phyloP scores from a whole-genome alignment of 2,113 vertebrate genomes.

The Epinephelus fuscoguttatus region DNA sequence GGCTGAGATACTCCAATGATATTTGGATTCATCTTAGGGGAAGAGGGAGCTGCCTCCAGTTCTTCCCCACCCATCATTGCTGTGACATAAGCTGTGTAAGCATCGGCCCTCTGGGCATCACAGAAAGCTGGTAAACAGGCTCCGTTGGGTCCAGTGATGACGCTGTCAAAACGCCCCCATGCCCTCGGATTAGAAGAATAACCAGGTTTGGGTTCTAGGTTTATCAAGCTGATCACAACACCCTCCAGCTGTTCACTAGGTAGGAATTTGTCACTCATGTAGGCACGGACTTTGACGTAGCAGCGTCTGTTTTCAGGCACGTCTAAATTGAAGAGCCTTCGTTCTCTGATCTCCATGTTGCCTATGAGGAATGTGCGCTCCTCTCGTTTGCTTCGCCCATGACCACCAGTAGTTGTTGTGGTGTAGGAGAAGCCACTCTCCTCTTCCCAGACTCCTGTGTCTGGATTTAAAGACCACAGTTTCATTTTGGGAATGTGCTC shows the following conservation, averaged over 20 bases:
- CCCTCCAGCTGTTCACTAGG: constrained; percentile 93
- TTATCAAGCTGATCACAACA: constrained; percentile 92
- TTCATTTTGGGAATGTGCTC: constrained; percentile 93
- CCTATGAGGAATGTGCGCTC: constrained; percentile 95
- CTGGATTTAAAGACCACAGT: constrained; percentile 94
- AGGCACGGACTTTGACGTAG: constrained; percentile 96
- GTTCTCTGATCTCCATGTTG: constrained; percentile 94
- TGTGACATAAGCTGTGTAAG: constrained; percentile 93
- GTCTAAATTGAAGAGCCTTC: constrained; percentile 96
- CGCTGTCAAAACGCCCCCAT: constrained; percentile 98
- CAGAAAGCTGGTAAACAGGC: constrained; percentile 97
- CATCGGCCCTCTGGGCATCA: constrained; percentile 87
- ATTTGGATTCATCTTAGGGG: constrained; percentile 88
- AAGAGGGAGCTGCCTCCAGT: constrained; percentile 93
- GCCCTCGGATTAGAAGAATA: constrained; percentile 92
- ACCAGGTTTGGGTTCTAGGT: constrained; percentile 93
- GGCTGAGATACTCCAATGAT: constrained; percentile 93
- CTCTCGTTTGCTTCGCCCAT: constrained; percentile 87
- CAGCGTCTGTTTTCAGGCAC: constrained; percentile 97
- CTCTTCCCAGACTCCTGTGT: constrained; percentile 95
- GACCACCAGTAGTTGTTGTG: constrained; percentile 41
- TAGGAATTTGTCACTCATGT: constrained; percentile 94
- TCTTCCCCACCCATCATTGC: constrained; percentile 95
- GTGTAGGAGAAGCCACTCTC: constrained; percentile 86
- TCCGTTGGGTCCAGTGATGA: constrained; percentile 93